Evolutionary conservation across 2,888 invertebrate genomes (phyloP), one percentile per base, ranked within the genome.

Genomic region (Brachyptera risi): DNA sequence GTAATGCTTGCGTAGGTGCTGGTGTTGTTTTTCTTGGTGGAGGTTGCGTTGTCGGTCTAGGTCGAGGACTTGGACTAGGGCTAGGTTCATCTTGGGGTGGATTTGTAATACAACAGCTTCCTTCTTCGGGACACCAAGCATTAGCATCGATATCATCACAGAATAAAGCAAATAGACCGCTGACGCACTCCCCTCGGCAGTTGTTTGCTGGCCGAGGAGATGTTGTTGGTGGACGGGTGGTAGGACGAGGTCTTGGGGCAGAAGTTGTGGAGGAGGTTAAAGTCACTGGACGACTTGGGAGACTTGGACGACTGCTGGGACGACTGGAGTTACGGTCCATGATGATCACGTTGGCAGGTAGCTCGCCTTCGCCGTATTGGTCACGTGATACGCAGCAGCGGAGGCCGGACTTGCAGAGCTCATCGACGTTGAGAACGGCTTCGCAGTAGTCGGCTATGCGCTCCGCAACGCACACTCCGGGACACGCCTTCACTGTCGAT

Each of bases 121-220:
- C 88, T 23, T 87, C 88, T 15, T 83, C 83, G 0, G 87, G 85
- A 70, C 92, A 92, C 60, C 79, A 78, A 0, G 90, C 92, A 1
- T 88, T 86, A 1, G 85, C 78, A 70, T 94, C 92, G 58, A 93
- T 85, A 69, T 88, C 87, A 70, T 93, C 92, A 72, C 95, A 95
- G 67, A 95, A 85, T 58, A 93, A 77, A 7, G 91, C 88, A 71
- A 93, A 85, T 37, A 95, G 77, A 0, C 88, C 88, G 63, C 85
- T 87, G 68, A 91, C 87, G 75, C 95, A 95, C 71, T 92, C 90
- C 1, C 94, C 95, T 50, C 81, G 80, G 71, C 94, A 94, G 38
- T 84, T 83, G 68, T 83, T 82, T 0, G 73, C 75, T 0, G 76
- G 73, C 0, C 75, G 42, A 26, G 62, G 49, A 9, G 63, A 38